A percentile compares a stretch with the other conserved stretches of the same genome.
Conservation (phyloP, 2,888 invertebrate species). For the Parnassius mnemosyne region DNA sequence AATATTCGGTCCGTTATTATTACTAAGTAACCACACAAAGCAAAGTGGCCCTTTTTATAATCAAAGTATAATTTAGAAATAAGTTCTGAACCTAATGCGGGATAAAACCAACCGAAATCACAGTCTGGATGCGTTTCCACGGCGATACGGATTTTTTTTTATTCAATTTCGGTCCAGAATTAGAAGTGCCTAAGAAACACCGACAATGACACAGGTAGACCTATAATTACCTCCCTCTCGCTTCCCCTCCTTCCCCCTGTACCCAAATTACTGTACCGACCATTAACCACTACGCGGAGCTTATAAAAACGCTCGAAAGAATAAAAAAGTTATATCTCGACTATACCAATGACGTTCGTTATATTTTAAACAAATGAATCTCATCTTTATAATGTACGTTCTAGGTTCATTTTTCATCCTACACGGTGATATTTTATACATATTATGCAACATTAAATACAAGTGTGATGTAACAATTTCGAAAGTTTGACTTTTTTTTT, state of each 20-base stretch:
- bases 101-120: constrained; percentile 28
- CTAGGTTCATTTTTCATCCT: constrained; percentile 7
- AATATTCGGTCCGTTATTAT: not conserved
- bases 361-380: constrained; percentile 35
- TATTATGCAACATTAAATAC: constrained; percentile 17
- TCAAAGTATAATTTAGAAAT: constrained; percentile 21
- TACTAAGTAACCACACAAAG: constrained; percentile 20
- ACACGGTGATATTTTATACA: not conserved
- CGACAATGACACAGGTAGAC: constrained; percentile 75
- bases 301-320: constrained; percentile 62
- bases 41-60: constrained; percentile 14
- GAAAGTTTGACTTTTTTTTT: not conserved
- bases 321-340: constrained; percentile 58
- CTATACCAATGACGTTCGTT: constrained; percentile 54
- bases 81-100: constrained; percentile 21
- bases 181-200: constrained; percentile 58
- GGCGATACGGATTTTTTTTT: constrained; percentile 34
- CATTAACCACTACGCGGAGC: constrained; percentile 71
- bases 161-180: constrained; percentile 56
- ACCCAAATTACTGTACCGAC: constrained; percentile 67
- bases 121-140: constrained; percentile 31
- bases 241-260: constrained; percentile 40
- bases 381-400: constrained; percentile 34
- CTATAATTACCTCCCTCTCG: constrained; percentile 68
- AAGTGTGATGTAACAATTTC: constrained; percentile 13